Evolutionary conservation across 2,797 vertebrate genomes (phyloP), one percentile per base, ranked within the genome.

Genomic region (Anabacerthia variegaticeps): DNA sequence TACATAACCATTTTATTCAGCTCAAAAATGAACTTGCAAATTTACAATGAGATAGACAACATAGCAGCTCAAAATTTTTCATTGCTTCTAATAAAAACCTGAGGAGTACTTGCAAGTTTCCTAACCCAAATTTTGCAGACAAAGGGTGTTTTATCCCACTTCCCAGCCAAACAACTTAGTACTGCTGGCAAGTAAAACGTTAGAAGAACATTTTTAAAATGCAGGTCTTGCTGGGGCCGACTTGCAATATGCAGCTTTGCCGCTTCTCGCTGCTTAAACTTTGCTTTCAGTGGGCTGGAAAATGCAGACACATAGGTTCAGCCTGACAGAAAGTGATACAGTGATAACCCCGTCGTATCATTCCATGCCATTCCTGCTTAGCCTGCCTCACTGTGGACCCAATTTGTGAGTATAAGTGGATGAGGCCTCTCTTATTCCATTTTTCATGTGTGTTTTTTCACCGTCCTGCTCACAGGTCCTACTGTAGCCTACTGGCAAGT

Each of bases 1-100:
- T 98, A 98, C 95, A 98, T 97, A 98, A 98, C 97, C 97, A 96
- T 97, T 98, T 97, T 95, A 92, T 96, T 98, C 97, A 94, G 95
- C 92, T 97, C 89, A 84, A 96, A 97, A 97, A 92, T 69, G 96
- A 97, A 97, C 96, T 88, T 79, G 92, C 94, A 85, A 81, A 85
- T 97, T 97, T 94, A 96, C 75, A 95, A 95, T 93, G 93, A 96
- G 89, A 67, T 62, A 92, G 27, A 66, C 89, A 95, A 97, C 80
- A 63, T 1, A 73, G 41, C n/a, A 80, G 80, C 46, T 96, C 88
- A 85, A 85, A 36, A 71, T 93, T 88, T 94, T 90, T 77, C 80
- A 69, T 23, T 92, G 67, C 85, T 81, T 86, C 66, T 82, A 89
- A 90, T 75, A 83, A 76, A 76, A 97, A 69, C 43, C 54, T 68